These are phyloP conservation scores for Drosophila phalerata DNA, from an alignment of 2,888 invertebrate genomes.

Conservation along the genomic window DNA sequence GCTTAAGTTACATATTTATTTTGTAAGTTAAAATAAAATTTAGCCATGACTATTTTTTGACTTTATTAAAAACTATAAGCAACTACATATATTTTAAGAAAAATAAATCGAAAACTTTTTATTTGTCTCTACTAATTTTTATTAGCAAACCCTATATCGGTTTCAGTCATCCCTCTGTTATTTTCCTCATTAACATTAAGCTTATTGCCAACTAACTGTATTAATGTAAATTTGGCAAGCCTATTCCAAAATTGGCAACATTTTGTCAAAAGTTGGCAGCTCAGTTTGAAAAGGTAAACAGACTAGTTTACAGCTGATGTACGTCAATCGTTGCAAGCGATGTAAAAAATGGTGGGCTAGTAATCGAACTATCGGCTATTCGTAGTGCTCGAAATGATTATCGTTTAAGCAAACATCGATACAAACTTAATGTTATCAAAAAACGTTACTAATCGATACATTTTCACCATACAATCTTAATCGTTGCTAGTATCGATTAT, in stretches of 20 bases:
- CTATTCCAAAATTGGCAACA: background rate
- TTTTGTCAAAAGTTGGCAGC: background rate
- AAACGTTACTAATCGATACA: conserved; percentile 3
- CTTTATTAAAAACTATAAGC: too few relatives aligned
- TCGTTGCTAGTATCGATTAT: background rate
- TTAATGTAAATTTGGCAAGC: background rate
- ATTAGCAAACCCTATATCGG: background rate
- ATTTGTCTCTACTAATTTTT: too few relatives aligned
- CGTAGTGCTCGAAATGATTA: background rate
- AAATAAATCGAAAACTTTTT: too few relatives aligned
- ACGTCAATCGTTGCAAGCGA: background rate
- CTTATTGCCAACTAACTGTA: background rate
- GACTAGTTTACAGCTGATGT: background rate
- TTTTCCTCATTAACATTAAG: background rate
- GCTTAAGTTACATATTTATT: too few relatives aligned
- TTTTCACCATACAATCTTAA: background rate
- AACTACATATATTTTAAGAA: too few relatives aligned
- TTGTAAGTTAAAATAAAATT: too few relatives aligned
- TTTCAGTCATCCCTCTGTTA: background rate
- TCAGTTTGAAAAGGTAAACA: background rate
- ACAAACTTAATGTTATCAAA: too few relatives aligned
- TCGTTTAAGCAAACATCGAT: background rate
- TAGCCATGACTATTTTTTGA: too few relatives aligned
- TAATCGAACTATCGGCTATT: background rate
- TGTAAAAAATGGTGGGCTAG: too few relatives aligned